Evolutionary conservation across 1,140 invertebrate genomes (phyloP).

Genomic region (Drosophila jambulina): DNA sequence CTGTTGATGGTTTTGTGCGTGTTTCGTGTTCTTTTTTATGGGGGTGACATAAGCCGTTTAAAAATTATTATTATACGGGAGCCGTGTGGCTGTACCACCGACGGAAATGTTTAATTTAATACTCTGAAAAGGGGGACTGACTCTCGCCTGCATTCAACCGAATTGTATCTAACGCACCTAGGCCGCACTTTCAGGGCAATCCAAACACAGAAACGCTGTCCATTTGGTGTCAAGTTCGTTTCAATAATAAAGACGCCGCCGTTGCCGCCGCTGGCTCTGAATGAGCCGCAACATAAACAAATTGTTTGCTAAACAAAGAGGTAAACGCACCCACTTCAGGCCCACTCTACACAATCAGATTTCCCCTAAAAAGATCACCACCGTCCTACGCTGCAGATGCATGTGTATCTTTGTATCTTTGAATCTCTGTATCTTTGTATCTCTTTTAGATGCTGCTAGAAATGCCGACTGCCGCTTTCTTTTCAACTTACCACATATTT

Average conservation of each 20-base stretch:
- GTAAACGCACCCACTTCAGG: conserved; percentile 36
- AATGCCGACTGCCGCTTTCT: conserved; percentile 21
- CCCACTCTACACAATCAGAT: conserved; percentile 26
- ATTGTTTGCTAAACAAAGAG: conserved; percentile 77
- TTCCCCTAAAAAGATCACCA: conserved; percentile 51
- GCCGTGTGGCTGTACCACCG: conserved; percentile 14
- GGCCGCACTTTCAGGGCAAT: conserved; percentile 38
- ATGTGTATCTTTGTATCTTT: conserved; percentile 16
- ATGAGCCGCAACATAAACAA: conserved; percentile 59
- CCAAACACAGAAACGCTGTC: conserved; percentile 46
- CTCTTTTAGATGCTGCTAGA: conserved; percentile 23
- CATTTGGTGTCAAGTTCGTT: conserved; percentile 80
- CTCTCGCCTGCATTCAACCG: conserved; percentile 16
- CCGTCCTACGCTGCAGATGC: conserved; percentile 50
- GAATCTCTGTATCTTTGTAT: background rate
- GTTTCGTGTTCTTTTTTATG: conserved; percentile 35
- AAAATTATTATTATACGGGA: conserved; percentile 21
- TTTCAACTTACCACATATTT: conserved; percentile 61
- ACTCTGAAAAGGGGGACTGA: conserved; percentile 11
- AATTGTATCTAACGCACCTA: conserved; percentile 54
- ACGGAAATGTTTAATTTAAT: conserved; percentile 72
- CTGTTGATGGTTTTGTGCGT: conserved; percentile 27
- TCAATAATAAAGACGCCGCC: conserved; percentile 69
- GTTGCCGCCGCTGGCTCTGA: conserved; percentile 9
- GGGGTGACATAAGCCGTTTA: conserved; percentile 57